A percentile compares a stretch with the other conserved stretches of the same genome.
Evolutionary conservation across 2,113 vertebrate species (phyloP).

Genomic region (Carassius gibelio): DNA sequence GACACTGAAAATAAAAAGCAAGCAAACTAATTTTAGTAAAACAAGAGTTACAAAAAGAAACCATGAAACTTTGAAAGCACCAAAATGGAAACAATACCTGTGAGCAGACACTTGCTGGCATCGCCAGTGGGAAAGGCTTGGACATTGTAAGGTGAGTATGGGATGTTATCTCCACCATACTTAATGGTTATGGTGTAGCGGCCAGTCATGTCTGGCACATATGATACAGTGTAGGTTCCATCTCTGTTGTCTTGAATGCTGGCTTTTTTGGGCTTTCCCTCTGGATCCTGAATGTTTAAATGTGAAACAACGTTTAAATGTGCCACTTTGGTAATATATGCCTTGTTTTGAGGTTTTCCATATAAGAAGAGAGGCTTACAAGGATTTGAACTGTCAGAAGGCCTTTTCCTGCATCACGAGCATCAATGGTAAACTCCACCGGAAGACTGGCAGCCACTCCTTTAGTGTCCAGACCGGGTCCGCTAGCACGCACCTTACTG

Average conservation of each 20-base stretch:
- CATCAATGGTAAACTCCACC: conserved; percentile 92
- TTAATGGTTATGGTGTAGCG: conserved; percentile 94
- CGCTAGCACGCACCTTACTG: conserved; percentile 91
- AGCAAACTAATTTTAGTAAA: conserved; percentile 21
- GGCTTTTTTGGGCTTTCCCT: conserved; percentile 93
- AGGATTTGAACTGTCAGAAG: conserved; percentile 91
- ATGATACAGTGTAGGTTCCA: conserved; percentile 92
- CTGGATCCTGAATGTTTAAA: conserved; percentile 81
- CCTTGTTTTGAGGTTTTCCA: background rate
- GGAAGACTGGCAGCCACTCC: conserved; percentile 91
- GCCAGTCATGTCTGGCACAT: conserved; percentile 89
- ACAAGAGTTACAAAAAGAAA: background rate
- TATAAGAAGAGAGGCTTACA: conserved; percentile 73
- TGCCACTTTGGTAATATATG: background rate
- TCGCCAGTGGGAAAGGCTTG: conserved; percentile 89
- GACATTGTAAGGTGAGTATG: conserved; percentile 89
- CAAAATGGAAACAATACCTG: conserved; percentile 74
- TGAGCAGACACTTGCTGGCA: conserved; percentile 92
- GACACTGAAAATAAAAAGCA: conserved; percentile 79
- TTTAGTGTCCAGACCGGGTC: conserved; percentile 85
- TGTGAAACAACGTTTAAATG: background rate
- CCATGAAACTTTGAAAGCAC: background rate
- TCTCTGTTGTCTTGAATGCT: conserved; percentile 92
- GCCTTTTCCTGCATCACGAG: conserved; percentile 89
- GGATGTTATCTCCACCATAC: conserved; percentile 93